Conservation (phyloP, 2,888 invertebrate species). For the Drosophila macrospina region DNA sequence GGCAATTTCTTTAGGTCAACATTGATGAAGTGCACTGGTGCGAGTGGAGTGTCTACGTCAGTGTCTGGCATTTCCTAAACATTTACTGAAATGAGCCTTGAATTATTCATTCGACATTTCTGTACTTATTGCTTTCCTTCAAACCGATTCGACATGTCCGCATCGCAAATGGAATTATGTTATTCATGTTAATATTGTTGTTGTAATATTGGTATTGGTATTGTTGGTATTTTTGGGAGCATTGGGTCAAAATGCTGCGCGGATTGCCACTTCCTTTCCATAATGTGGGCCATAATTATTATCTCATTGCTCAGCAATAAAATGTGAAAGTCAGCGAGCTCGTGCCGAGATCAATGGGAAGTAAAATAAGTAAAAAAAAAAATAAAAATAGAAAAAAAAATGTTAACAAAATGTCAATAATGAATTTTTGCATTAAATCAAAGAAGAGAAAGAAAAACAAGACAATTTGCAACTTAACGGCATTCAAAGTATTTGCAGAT, state of each 20-base stretch:
- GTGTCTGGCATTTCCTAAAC: constrained; percentile 30
- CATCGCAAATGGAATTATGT: constrained; percentile 9
- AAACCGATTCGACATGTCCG: constrained; percentile 41
- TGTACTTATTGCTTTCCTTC: constrained; percentile 35
- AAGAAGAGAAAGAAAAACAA: constrained; percentile 14
- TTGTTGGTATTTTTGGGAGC: constrained; percentile 3
- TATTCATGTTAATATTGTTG: background rate
- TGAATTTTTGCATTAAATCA: constrained; percentile 28
- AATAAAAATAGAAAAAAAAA: no score
- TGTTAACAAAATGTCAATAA: constrained; percentile 43
- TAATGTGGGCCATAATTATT: constrained; percentile 42
- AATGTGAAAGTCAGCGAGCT: constrained; percentile 70
- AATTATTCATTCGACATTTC: constrained; percentile 11
- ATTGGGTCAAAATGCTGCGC: constrained; percentile 1
- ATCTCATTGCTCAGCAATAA: constrained; percentile 47
- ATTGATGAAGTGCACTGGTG: constrained; percentile 30
- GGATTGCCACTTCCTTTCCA: constrained; percentile 17
- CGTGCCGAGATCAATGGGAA: constrained; percentile 42
- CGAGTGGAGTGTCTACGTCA: constrained; percentile 12
- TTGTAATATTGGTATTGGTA: no score
- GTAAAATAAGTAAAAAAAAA: constrained; percentile 5
- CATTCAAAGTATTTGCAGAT: constrained; percentile 66
- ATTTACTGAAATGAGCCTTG: constrained; percentile 38
- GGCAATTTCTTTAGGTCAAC: constrained; percentile 58
- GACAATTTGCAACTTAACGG: constrained; percentile 57